A percentile compares a stretch with the other conserved stretches of the same genome.
These are phyloP conservation scores for Eulemur rubriventer DNA, from an alignment of 2,797 vertebrate species.

Conservation along the genomic window DNA sequence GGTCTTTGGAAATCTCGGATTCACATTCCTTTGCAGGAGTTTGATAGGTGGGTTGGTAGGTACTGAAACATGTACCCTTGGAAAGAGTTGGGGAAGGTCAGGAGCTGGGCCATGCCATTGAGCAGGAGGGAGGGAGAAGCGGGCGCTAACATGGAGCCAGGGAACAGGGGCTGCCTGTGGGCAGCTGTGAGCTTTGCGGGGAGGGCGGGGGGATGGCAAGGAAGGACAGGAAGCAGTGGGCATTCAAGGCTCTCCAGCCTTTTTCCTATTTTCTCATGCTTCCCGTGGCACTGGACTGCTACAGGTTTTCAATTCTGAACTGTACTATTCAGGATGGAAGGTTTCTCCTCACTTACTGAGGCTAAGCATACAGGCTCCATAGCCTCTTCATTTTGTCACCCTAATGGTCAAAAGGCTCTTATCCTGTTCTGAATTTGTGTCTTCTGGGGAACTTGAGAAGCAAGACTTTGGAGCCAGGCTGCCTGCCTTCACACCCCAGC, in stretches of 20 bases:
- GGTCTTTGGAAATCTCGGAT: neutral
- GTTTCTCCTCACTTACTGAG: neutral
- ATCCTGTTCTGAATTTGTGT: neutral
- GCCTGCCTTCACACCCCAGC: neutral
- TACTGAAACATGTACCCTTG: neutral
- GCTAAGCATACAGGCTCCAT: neutral
- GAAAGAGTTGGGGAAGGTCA: neutral
- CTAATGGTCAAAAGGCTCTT: neutral
- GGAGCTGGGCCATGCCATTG: neutral
- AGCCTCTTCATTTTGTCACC: neutral
- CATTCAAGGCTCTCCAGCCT: neutral
- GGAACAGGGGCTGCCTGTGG: neutral
- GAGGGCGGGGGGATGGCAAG: neutral
- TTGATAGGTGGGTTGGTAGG: neutral
- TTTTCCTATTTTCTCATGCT: neutral
- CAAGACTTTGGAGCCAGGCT: neutral
- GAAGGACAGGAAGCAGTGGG: neutral
- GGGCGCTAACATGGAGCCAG: neutral
- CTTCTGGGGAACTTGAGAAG: neutral
- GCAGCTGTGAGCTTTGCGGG: neutral
- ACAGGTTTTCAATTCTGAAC: neutral
- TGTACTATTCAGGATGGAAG: neutral
- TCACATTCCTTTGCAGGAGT: neutral
- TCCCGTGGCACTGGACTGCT: neutral
- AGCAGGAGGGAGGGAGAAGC: neutral